Base-by-base conservation (phyloP, 2,113 vertebrate genomes). In the Prietella phreatophila region DNA sequence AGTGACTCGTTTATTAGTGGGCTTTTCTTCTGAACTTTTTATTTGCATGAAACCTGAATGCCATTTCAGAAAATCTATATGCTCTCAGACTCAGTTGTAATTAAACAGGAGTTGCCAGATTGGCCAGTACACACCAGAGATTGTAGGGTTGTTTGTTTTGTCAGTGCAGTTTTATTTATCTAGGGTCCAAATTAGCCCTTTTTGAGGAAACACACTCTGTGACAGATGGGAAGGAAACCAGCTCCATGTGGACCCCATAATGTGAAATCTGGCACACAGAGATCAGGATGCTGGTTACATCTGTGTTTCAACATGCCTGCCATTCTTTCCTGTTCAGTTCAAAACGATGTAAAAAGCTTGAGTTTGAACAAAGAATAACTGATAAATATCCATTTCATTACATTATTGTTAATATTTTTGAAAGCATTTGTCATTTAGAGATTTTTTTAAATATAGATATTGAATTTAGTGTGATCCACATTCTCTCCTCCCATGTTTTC, bases 71-170 rank as follows among this genome's bases (percentile, higher is more conserved):
- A 39, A 88, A 78, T 84, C 56, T 42, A 73, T 39, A 50, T 78
- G n/a, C 42, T 83, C 65, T 55, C 20, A 27, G 55, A 82, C 71
- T 27, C 22, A 27, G 17, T 55, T 53, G 85, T 83, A 85, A 85
- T 76, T 76, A 63, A 88, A 56, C 7, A 19, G n/a, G 76, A 55
- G 67, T 30, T 63, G 80, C 76, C 88, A 88, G 76, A 91, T 91
- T 87, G 73, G 67, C 75, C 61, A 67, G 88, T 86, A 33, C 80
- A 87, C 90, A 88, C 27, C 53, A 42, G 87, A 33, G 83, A 86
- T 65, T 25, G 79, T 11, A 69, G n/a, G 20, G 27, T 76, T 88
- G 53, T 83, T 87, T 88, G 14, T 67, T 76, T 89, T 82, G 36
- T 56, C 50, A 84, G 27, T 42, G 73, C 83, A 87, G 50, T 87